phyloP scores from a whole-genome alignment of 1,140 invertebrate genomes.

The Heliconius hermathena region DNA sequence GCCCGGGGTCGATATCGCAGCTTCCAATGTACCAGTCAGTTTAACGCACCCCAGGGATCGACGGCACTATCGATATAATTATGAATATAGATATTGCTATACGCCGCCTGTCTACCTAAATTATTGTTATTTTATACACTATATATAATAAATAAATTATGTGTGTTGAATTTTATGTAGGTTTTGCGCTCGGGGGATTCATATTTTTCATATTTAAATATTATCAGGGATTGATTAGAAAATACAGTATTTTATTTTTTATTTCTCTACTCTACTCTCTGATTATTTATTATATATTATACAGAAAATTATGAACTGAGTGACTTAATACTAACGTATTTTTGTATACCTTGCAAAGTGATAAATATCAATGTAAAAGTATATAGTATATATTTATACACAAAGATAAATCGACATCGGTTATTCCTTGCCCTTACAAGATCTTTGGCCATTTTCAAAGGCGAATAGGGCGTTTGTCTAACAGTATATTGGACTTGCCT shows the following conservation, averaged over 20 bases:
- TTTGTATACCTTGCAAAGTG: no score
- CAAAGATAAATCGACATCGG: not conserved
- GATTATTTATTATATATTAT: no score
- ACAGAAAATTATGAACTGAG: not conserved
- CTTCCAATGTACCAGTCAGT: constrained; percentile 55
- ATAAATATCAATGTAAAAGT: no score
- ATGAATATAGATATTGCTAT: constrained; percentile 38
- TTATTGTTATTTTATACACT: not conserved
- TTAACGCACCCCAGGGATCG: constrained; percentile 59
- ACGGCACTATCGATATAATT: constrained; percentile 48
- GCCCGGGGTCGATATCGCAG: constrained; percentile 54
- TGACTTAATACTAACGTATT: not conserved
- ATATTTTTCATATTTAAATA: not conserved
- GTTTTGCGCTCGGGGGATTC: not conserved
- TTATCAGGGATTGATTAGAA: no score
- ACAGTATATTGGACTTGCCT: not conserved
- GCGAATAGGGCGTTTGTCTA: not conserved
- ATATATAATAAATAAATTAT: constrained; percentile 1
- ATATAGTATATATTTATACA: no score
- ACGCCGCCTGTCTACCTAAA: not conserved
- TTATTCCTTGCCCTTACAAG: not conserved
- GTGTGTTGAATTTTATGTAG: not conserved
- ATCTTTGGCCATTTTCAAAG: not conserved
- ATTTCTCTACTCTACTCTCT: no score
- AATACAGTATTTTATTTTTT: no score